Base-by-base conservation (phyloP, 2,113 vertebrate genomes). In the Coreoperca whiteheadi region DNA sequence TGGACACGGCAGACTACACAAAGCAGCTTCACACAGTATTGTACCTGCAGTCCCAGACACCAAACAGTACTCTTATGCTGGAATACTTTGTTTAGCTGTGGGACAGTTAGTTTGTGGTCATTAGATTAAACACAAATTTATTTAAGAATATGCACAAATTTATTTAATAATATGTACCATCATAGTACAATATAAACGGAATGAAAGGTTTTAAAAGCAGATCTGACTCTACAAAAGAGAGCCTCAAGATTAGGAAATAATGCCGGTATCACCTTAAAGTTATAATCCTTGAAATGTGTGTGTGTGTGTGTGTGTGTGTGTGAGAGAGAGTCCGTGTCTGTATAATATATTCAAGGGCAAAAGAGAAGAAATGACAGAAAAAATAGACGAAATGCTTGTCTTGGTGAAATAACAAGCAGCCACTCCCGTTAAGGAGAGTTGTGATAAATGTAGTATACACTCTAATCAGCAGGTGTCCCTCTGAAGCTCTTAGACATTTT, bases 381-480 rank as follows among this genome's bases (percentile, higher is more conserved):
- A 34, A 54, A 21, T 0, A 54, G 30, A 57, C 7, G 20, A 25
- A 34, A 32, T 34, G 28, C 34, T n/a, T 71, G 57, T 56, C 11
- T 57, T 48, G 41, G 18, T 28, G 25, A 61, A 73, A 59, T 77
- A 81, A 81, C 41, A 37, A 61, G 61, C 28, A 71, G 65, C 48
- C 65, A 30, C 54, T 28, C 53, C 23, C 0, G 15, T 77, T 73
- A 12, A 53, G 59, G 39, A 57, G 51, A 51, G 12, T 64, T 43
- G 51, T 74, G 73, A 88, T 77, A 46, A 87, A 87, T 80, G 32
- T 50, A 63, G 82, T 65, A 41, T 77, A 14, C 25, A 23, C 69
- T 79, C 54, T 81, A 81, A 88, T 93, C 88, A 90, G 87, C 88
- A 92, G 89, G 86, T 90, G 80, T 90, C 73, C 64, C 61, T 88